Conservation (phyloP, 2,888 invertebrate species). For the Nomada ruficornis region DNA sequence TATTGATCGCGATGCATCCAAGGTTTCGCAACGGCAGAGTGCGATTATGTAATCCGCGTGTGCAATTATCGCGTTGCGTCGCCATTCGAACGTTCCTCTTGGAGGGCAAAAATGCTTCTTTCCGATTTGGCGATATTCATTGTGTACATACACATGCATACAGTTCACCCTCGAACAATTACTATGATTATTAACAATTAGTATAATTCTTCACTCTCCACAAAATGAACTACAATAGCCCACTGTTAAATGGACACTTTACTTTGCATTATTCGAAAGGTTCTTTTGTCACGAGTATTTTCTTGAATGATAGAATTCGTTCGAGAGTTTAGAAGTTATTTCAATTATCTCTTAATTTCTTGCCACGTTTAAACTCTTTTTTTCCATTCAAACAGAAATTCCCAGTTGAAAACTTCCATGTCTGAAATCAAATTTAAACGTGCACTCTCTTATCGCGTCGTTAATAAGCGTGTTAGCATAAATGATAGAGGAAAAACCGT, state of each 20-base stretch:
- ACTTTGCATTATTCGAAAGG: too few species aligned
- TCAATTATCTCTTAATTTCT: background rate
- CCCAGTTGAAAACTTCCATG: background rate
- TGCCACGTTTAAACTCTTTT: background rate
- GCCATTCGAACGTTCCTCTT: conserved; percentile 45
- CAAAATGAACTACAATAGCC: too few species aligned
- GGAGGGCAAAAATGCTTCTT: conserved; percentile 41
- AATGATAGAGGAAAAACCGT: background rate
- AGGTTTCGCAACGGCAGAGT: conserved; percentile 42
- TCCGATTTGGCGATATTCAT: conserved; percentile 57
- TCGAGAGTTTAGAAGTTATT: background rate
- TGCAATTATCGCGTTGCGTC: conserved; percentile 60
- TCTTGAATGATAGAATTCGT: background rate
- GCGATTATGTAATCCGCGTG: conserved; percentile 63
- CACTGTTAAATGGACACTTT: too few species aligned
- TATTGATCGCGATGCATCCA: conserved; percentile 59
- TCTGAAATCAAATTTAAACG: background rate
- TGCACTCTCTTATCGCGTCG: background rate
- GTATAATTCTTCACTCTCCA: too few species aligned
- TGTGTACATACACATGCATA: too few species aligned
- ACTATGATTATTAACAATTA: too few species aligned
- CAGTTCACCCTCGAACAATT: too few species aligned
- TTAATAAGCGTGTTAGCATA: conserved; percentile 12
- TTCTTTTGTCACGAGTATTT: background rate
- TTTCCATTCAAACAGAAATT: too few species aligned